Conservation (phyloP, 2,888 invertebrate genomes). For the Frankliniella intonsa region DNA sequence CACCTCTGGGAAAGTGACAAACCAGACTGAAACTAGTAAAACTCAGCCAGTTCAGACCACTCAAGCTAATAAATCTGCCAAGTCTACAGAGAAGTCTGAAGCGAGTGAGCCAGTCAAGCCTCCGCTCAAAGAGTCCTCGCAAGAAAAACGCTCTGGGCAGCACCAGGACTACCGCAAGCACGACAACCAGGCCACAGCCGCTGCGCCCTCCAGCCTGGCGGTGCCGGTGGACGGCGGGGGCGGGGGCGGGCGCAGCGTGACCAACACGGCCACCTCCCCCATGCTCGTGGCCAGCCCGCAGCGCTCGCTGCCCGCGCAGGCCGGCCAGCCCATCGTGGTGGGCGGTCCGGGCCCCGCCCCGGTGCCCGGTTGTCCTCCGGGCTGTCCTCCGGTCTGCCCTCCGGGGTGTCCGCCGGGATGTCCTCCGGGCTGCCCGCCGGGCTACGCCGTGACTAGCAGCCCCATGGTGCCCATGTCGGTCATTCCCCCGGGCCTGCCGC, state of each 20-base stretch:
- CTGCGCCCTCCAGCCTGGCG: background rate
- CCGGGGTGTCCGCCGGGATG: too few relatives aligned
- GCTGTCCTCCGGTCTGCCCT: too few relatives aligned
- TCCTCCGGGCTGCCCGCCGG: conserved; percentile 24
- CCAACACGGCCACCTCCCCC: conserved; percentile 31
- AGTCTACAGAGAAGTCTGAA: background rate
- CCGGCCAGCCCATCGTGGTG: background rate
- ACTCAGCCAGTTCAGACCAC: too few relatives aligned
- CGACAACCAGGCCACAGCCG: background rate
- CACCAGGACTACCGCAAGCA: background rate
- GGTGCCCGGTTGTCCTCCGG: background rate
- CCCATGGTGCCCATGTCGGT: conserved; percentile 26
- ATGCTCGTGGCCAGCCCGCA: conserved; percentile 15
- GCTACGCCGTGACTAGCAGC: conserved; percentile 30
- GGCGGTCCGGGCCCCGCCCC: conserved; percentile 28
- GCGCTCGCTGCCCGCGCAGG: background rate
- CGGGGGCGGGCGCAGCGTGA: background rate
- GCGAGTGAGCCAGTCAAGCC: background rate
- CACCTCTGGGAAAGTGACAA: too few relatives aligned
- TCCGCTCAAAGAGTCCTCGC: background rate
- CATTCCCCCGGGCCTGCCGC: too few relatives aligned
- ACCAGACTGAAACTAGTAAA: too few relatives aligned
- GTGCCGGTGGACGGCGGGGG: background rate
- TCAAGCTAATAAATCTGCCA: too few relatives aligned
- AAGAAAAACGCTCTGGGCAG: background rate